phyloP scores from a whole-genome alignment of 2,113 vertebrate genomes.

The Hemichromis elongatus region DNA sequence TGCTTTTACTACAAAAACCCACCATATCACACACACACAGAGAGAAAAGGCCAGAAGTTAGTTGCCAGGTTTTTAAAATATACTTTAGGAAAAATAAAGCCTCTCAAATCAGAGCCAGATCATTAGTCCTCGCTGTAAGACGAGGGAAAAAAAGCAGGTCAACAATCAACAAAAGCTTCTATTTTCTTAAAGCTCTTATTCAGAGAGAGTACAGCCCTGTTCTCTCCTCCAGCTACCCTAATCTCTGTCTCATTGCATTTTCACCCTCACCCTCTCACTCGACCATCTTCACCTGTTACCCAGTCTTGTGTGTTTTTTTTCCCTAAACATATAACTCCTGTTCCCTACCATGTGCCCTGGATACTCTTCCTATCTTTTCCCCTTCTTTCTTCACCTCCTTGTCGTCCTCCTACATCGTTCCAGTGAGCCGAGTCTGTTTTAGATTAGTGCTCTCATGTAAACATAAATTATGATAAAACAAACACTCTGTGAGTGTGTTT shows the following conservation, averaged over 20 bases:
- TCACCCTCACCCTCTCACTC: not conserved
- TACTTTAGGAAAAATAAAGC: constrained; percentile 39
- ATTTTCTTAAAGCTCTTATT: constrained; percentile 3
- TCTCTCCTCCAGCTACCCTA: not conserved
- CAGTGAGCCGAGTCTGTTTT: constrained; percentile 53
- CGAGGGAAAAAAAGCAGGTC: not conserved
- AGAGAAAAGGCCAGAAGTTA: not conserved
- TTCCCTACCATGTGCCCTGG: not conserved
- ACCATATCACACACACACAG: not conserved
- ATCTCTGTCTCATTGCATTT: not conserved
- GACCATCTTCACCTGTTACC: constrained; percentile 5
- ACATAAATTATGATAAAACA: constrained; percentile 69
- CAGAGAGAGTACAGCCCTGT: not conserved
- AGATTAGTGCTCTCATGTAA: constrained; percentile 64
- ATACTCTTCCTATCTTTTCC: not conserved
- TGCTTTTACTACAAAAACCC: constrained; percentile 40
- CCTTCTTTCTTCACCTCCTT: not conserved
- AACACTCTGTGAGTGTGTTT: constrained; percentile 48
- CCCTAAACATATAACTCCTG: not conserved
- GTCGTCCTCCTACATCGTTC: constrained; percentile 3
- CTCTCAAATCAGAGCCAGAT: constrained; percentile 34
- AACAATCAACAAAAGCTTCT: constrained; percentile 44
- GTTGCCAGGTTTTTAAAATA: constrained; percentile 29
- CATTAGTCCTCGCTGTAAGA: constrained; percentile 1
- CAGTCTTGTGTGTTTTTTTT: not conserved